Evolutionary conservation across 2,797 vertebrate species (phyloP).

Genomic region (Champsocephalus esox): DNA sequence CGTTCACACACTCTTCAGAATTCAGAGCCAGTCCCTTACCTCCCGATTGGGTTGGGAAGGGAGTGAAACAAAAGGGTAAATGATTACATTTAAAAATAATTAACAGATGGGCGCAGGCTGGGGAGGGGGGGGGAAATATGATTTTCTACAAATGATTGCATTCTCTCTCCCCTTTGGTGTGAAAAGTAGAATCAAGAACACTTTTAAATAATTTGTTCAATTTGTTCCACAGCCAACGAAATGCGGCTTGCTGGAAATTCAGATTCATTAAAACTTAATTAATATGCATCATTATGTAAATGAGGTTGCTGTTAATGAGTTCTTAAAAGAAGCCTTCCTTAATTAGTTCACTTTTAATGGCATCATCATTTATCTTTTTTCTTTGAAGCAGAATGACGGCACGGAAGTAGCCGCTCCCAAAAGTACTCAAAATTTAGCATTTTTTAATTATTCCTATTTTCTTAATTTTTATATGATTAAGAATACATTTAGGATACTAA

Average conservation of each 20-base stretch:
- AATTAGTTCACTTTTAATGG: constrained; percentile 99
- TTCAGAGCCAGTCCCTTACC: constrained; percentile 73
- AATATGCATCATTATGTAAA: constrained; percentile 99
- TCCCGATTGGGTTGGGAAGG: constrained; percentile 73
- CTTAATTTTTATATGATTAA: constrained; percentile 92
- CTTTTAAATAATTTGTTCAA: constrained; percentile 99
- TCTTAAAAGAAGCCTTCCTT: constrained; percentile 99
- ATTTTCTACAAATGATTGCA: constrained; percentile 96
- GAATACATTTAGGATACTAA: constrained; percentile 77
- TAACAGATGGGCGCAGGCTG: constrained; percentile 96
- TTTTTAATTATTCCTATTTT: constrained; percentile 93
- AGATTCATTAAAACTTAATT: constrained; percentile 99
- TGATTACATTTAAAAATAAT: constrained; percentile 97
- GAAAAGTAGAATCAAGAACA: constrained; percentile 99
- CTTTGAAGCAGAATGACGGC: constrained; percentile 99
- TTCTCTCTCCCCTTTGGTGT: constrained; percentile 97
- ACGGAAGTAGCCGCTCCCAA: constrained; percentile 95
- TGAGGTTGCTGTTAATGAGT: constrained; percentile 99
- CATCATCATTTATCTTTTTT: constrained; percentile 99
- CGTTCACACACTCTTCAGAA: constrained; percentile 66
- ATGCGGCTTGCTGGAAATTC: constrained; percentile 99
- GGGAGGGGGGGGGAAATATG: constrained; percentile 85
- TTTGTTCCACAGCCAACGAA: constrained; percentile 99
- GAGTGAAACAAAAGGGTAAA: constrained; percentile 92
- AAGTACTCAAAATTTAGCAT: constrained; percentile 87